Percentiles rank a stretch among this genome's conserved stretches.
These are phyloP conservation scores for Chironomus riparius DNA, from an alignment of 2,888 invertebrate species.

Conservation along the genomic window DNA sequence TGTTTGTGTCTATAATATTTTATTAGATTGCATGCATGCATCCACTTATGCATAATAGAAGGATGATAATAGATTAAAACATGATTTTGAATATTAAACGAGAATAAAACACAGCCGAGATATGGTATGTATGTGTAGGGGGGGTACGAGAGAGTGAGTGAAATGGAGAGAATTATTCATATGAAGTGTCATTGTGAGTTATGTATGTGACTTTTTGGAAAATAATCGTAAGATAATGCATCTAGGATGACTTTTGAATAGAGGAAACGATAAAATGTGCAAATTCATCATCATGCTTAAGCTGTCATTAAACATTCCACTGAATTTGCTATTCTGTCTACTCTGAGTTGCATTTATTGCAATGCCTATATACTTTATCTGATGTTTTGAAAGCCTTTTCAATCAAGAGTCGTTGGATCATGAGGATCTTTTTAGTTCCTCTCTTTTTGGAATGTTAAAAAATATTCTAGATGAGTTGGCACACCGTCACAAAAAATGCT, in stretches of 20 bases:
- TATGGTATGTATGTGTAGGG: no score
- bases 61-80: slow-evolving; percentile 4
- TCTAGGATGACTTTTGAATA: not conserved
- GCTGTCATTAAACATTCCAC: not conserved
- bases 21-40: not conserved
- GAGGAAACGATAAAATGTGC: not conserved
- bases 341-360: no score
- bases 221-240: slow-evolving; percentile 3
- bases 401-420: no score
- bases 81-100: slow-evolving; percentile 9
- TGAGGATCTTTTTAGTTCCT: no score
- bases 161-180: not conserved
- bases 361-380: no score
- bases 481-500: no score
- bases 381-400: no score
- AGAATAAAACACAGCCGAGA: not conserved
- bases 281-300: slow-evolving; percentile 14
- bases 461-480: no score
- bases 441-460: no score
- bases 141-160: no score
- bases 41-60: not conserved
- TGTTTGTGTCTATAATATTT: no score
- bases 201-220: not conserved
- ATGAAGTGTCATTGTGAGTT: not conserved
- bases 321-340: no score